Conservation (phyloP, 2,113 vertebrate species). For the Danionella cerebrum region DNA sequence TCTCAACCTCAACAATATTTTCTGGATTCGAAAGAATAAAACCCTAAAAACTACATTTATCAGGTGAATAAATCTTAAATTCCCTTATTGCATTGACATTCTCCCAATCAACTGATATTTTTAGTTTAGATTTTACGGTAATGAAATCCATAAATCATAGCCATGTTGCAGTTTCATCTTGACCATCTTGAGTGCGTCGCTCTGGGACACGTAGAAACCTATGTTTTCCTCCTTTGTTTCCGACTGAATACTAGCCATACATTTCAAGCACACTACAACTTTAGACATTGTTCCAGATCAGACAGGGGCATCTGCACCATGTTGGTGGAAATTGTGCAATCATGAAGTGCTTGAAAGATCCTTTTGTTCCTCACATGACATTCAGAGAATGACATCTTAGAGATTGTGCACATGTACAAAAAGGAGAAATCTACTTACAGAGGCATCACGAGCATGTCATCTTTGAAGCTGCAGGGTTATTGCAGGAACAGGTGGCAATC, state of each 20-base stretch:
- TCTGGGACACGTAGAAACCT: too few species aligned
- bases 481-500: slow-evolving; percentile 46
- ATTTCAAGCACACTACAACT: too few species aligned
- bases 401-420: not conserved
- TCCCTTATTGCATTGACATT: too few species aligned
- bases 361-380: not conserved
- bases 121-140: too few species aligned
- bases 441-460: slow-evolving; percentile 59
- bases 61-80: too few species aligned
- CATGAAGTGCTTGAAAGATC: not conserved
- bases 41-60: too few species aligned
- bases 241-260: not conserved
- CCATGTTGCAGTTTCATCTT: too few species aligned
- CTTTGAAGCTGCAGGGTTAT: slow-evolving; percentile 34
- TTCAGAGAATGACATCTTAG: not conserved
- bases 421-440: slow-evolving; percentile 55
- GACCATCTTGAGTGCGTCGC: too few species aligned
- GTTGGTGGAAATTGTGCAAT: not conserved
- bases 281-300: not conserved
- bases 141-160: too few species aligned
- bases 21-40: too few species aligned
- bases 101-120: too few species aligned
- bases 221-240: not conserved
- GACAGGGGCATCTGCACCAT: not conserved
- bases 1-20: too few species aligned